A percentile compares a stretch with the other conserved stretches of the same genome.
Conservation (phyloP, 2,888 invertebrate genomes). For the Apamea crenata region DNA sequence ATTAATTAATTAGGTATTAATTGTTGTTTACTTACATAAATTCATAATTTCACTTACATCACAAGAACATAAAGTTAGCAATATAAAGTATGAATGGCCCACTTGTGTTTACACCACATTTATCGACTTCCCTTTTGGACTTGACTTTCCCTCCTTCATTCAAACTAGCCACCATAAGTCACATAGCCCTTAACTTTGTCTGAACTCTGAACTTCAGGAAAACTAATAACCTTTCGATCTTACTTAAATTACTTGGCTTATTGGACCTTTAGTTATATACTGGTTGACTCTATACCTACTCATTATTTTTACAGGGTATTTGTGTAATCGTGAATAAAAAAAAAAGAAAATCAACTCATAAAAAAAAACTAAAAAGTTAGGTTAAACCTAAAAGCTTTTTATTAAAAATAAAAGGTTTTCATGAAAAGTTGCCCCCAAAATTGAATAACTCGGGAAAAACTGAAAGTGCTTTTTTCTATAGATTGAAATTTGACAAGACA, state of each 20-base stretch:
- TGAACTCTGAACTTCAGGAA: slow-evolving; percentile 43
- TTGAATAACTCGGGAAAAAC: background rate
- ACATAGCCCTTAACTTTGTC: slow-evolving; percentile 60
- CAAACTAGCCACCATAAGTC: slow-evolving; percentile 57
- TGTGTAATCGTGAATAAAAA: background rate
- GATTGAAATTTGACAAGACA: background rate
- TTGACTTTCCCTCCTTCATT: slow-evolving; percentile 45
- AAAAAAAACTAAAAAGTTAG: too few species aligned
- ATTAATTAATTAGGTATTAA: too few species aligned
- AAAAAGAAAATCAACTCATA: background rate
- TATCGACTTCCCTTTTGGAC: slow-evolving; percentile 62
- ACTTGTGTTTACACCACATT: slow-evolving; percentile 62
- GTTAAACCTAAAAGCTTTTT: too few species aligned
- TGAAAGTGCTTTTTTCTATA: background rate
- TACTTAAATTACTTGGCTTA: slow-evolving; percentile 32
- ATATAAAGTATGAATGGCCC: slow-evolving; percentile 56
- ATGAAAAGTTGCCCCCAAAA: background rate
- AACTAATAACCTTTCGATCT: slow-evolving; percentile 50
- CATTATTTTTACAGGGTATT: background rate
- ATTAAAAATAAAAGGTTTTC: too few species aligned
- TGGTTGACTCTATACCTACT: background rate
- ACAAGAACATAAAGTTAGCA: slow-evolving; percentile 62
- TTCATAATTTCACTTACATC: background rate
- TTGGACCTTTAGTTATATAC: background rate
- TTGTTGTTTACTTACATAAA: background rate